Conservation (phyloP, 2,797 vertebrate species). For the Macropodus opercularis region DNA sequence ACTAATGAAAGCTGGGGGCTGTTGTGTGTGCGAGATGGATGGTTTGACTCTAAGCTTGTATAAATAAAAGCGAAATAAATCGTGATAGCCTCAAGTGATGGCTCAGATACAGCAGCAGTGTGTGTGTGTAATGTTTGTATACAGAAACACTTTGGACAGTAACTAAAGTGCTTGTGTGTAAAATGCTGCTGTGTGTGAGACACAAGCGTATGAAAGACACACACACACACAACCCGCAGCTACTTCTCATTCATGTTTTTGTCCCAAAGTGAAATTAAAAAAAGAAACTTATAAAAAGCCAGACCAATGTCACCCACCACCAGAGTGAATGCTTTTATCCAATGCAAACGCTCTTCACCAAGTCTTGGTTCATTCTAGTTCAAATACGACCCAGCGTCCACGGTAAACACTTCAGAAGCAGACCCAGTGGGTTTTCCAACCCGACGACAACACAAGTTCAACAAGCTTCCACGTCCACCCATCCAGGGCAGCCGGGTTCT, state of each 20-base stretch:
- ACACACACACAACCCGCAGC: constrained; percentile 39
- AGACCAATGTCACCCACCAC: constrained; percentile 53
- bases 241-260: constrained; percentile 63
- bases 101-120: constrained; percentile 41
- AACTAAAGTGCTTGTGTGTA: constrained; percentile 24
- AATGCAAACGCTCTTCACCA: too few species aligned
- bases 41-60: constrained; percentile 77
- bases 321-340: constrained; percentile 4
- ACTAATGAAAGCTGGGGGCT: constrained; percentile 70
- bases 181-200: not conserved
- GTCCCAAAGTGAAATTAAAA: constrained; percentile 62
- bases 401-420: too few species aligned
- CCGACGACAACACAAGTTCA: too few species aligned
- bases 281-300: constrained; percentile 40
- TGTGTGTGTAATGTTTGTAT: constrained; percentile 32
- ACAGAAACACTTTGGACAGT: constrained; percentile 36
- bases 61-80: constrained; percentile 81
- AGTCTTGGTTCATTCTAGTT: too few species aligned
- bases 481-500: too few species aligned
- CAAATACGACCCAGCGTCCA: too few species aligned
- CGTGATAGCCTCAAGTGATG: constrained; percentile 70
- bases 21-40: constrained; percentile 68
- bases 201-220: constrained; percentile 37
- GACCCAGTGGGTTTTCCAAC: too few species aligned
- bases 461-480: too few species aligned